Percentiles rank a stretch among this genome's conserved stretches.
Conservation (phyloP, 2,797 vertebrate species). For the Danionella dracula region DNA sequence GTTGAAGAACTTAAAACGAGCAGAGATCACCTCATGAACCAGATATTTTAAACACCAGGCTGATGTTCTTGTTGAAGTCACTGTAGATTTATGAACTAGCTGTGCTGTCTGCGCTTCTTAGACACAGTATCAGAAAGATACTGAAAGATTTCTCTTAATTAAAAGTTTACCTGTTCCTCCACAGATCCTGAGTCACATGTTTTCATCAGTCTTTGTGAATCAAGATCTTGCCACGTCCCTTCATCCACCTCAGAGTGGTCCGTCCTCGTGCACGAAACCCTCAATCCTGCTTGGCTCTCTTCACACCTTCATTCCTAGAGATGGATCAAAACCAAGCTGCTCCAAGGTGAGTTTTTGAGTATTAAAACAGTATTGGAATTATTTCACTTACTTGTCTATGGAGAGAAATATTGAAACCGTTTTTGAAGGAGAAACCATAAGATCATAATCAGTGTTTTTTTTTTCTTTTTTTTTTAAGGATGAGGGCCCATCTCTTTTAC, state of each 20-base stretch:
- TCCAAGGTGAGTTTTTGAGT: slow-evolving; percentile 60
- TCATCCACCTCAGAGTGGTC: slow-evolving; percentile 52
- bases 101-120: no score
- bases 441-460: background rate
- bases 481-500: slow-evolving; percentile 24
- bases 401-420: no score
- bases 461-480: background rate
- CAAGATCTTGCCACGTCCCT: slow-evolving; percentile 60
- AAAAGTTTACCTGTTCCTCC: slow-evolving; percentile 7
- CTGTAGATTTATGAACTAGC: no score
- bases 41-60: no score
- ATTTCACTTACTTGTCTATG: no score
- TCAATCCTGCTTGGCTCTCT: slow-evolving; percentile 52
- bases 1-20: no score
- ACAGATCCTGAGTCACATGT: slow-evolving; percentile 76
- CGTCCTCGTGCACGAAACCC: slow-evolving; percentile 61
- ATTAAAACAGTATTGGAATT: no score
- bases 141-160: no score
- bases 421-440: no score
- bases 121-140: no score
- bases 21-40: no score
- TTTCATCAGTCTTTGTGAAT: slow-evolving; percentile 74
- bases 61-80: no score
- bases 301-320: slow-evolving; percentile 54
- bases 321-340: slow-evolving; percentile 51